Base-by-base conservation (phyloP, 2,888 invertebrate species). In the Eugnorisma glareosa region DNA sequence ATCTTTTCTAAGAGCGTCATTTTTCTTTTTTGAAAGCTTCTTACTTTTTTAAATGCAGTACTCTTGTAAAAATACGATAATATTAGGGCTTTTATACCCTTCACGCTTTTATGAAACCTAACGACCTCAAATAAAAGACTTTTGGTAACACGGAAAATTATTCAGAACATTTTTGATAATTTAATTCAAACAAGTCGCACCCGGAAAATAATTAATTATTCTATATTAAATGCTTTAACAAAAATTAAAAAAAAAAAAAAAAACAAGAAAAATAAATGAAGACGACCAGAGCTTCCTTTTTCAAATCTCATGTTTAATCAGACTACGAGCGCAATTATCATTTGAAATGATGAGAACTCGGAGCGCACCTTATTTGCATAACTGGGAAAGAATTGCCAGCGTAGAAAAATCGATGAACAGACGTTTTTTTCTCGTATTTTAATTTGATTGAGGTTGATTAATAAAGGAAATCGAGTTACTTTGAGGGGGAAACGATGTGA, bases 391-490 rank as follows among this genome's bases (percentile, higher is more conserved):
- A 72, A 75, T 76, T 69, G 67, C 31, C 45, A 75, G 40, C 37
- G 51, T 35, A 57, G 28, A 68, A 75, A 86, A 79, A 76, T 77
- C 57, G 40, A 77, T 74, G 4, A 28, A 67, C 11, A 4, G 45
- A 24, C 37, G 18, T 54, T 77, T 75, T 68, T 79, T 78, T 71
- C 40, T 70, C 67, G 48, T 67, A 57, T 77, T 64, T 80, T 75
- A 86, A 82, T 86, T 59, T 83, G 86, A 86, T 86, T 75, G 69
- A 69, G 69, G 61, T 74, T 66, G 63, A 72, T 85, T 83, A 72
- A 67, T 67, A 74, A 76, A 37, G 66, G 61, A 57, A 85, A 85
- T 82, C 11, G 59, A 83, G 48, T 85, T 82, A 82, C 43, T 13
- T 45, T 24, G 15, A 75, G 35, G 28, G 43, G 24, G 11, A 57